Evolutionary conservation across 2,888 invertebrate species (phyloP), one percentile per base, ranked within the genome.

Genomic region (Torymus texanus): DNA sequence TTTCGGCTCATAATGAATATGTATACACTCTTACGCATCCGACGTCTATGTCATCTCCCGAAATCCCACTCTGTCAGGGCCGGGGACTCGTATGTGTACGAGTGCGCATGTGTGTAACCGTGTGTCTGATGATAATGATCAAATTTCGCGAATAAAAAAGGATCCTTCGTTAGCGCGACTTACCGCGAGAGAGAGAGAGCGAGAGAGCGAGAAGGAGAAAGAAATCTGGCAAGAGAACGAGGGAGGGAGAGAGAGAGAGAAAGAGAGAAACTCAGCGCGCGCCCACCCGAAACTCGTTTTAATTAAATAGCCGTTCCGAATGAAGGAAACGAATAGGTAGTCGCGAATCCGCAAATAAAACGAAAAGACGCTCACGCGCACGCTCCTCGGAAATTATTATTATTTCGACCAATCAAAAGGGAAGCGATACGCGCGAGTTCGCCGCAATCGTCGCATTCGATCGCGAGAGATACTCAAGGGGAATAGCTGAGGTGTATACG

Each of bases 251-350:
- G 41, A 8, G 41, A 41, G 41, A 8, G 41, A 29, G 3, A 29
- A 3, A 29, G 29, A 41, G 41, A 41, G 41, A 41, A 8, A 41
- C 18, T 66, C 51, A 59, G 16, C 61, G 41, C 55, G 70, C 79
- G 81, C 76, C 81, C 81, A 75, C 75, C 81, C 75, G 63, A 81
- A 79, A 81, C 77, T 79, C 75, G 79, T 81, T 81, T 81, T 79
- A 81, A 81, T 81, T 79, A 79, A 81, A 81, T 79, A 72, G 75
- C 77, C 75, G 67, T 81, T 81, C 62, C 73, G 65, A 78, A 63
- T 68, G 74, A 81, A 72, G 56, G 78, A 78, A 80, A 75, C 56
- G 70, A 73, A 76, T 73, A 76, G 81, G 70, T 59, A 70, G 70
- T 65, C 75, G 58, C 73, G 61, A 63, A 70, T 71, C 29, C 24